phyloP scores from a whole-genome alignment of 2,113 vertebrate genomes.

The Columbina picui region DNA sequence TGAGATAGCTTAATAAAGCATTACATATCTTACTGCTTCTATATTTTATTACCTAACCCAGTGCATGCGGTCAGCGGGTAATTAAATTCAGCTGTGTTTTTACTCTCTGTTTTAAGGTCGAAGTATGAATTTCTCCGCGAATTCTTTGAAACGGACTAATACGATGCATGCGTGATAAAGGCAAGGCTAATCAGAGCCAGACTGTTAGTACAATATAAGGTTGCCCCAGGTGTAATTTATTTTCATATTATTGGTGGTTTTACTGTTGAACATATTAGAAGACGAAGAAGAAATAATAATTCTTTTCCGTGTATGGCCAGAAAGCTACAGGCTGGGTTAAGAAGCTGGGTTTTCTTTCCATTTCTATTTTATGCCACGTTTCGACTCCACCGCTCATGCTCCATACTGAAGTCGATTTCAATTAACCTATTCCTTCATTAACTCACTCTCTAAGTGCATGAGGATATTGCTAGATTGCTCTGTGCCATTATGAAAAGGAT shows the following conservation, averaged over 20 bases:
- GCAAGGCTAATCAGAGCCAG: constrained; percentile 84
- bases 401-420: constrained; percentile 41
- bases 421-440: constrained; percentile 72
- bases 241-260: constrained; percentile 76
- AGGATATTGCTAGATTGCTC: constrained; percentile 66
- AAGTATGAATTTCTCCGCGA: constrained; percentile 82
- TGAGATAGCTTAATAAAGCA: constrained; percentile 97
- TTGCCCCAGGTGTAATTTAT: constrained; percentile 85
- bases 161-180: constrained; percentile 87
- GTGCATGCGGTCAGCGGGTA: constrained; percentile 93
- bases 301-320: constrained; percentile 52
- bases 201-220: constrained; percentile 79
- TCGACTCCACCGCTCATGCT: not conserved
- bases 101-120: constrained; percentile 84
- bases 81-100: constrained; percentile 99
- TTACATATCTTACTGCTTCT: constrained; percentile 93
- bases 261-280: constrained; percentile 72
- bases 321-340: constrained; percentile 40
- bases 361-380: constrained; percentile 65
- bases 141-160: constrained; percentile 89
- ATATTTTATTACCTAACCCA: constrained; percentile 90
- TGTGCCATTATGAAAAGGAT: constrained; percentile 34
- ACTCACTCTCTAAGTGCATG: constrained; percentile 57
- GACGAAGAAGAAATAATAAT: constrained; percentile 72
- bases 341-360: constrained; percentile 64